Evolutionary conservation across 2,113 vertebrate species (phyloP).

Genomic region (Myrmecophaga tridactyla): DNA sequence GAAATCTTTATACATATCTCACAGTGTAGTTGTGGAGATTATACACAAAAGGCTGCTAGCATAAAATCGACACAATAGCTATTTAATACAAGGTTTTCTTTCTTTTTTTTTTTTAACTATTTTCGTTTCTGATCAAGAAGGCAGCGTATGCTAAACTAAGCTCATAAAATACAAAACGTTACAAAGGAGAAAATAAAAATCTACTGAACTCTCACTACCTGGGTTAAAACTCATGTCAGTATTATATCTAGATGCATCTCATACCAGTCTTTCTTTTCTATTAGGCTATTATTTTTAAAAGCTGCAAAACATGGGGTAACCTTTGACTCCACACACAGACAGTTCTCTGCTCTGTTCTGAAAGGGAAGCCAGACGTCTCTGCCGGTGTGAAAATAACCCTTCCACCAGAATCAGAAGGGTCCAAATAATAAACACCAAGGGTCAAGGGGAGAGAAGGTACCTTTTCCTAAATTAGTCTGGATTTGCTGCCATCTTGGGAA

Average conservation of each 20-base stretch:
- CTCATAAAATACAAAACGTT: slow-evolving; percentile 16
- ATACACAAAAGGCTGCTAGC: background rate
- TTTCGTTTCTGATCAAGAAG: slow-evolving; percentile 36
- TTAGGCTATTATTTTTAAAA: background rate
- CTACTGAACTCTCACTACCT: background rate
- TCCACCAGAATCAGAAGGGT: background rate
- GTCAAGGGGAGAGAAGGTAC: background rate
- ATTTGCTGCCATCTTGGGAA: background rate
- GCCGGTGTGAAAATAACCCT: background rate
- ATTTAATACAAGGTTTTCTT: background rate
- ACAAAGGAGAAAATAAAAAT: slow-evolving; percentile 30
- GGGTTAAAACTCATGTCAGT: background rate
- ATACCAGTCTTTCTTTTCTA: background rate
- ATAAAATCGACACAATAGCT: background rate
- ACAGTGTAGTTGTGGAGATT: background rate
- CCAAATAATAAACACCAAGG: background rate
- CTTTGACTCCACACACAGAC: slow-evolving; percentile 19
- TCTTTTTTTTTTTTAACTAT: background rate
- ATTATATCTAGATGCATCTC: background rate
- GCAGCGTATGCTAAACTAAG: background rate
- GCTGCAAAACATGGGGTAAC: background rate
- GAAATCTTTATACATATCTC: background rate
- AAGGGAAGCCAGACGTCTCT: slow-evolving; percentile 26
- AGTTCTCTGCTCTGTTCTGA: background rate
- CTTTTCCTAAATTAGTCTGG: background rate